Conservation (phyloP, 2,888 invertebrate species). For the Eupithecia subumbrata region DNA sequence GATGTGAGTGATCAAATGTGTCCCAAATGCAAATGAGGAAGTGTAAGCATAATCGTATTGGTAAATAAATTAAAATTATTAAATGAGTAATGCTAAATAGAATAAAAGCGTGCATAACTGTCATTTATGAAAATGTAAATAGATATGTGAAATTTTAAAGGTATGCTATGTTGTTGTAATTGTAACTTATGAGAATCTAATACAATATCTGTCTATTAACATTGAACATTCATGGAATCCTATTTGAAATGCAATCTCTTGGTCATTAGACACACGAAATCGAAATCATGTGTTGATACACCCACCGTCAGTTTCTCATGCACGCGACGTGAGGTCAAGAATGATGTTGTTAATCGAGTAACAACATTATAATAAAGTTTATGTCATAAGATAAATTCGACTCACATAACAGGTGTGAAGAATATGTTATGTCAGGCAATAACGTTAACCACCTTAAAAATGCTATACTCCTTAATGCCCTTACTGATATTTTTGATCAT, state of each 20-base stretch:
- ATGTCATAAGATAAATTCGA: conserved; percentile 6
- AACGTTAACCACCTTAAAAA: neutral
- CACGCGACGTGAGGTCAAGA: conserved; percentile 24
- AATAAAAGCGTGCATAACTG: too few species aligned
- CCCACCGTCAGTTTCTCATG: neutral
- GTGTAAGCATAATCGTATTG: too few species aligned
- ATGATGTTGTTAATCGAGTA: conserved; percentile 4
- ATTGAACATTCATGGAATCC: conserved; percentile 1
- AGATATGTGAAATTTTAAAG: too few species aligned
- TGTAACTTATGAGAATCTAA: neutral
- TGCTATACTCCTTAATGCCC: neutral
- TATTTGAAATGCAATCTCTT: conserved; percentile 16
- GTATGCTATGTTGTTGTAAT: neutral
- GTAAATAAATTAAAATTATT: too few species aligned
- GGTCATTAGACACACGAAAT: conserved; percentile 26
- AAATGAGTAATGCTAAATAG: too few species aligned
- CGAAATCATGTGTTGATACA: conserved; percentile 15
- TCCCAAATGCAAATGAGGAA: neutral
- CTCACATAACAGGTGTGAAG: conserved; percentile 8
- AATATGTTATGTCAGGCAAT: neutral
- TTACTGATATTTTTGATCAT: neutral
- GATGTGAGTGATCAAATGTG: too few species aligned
- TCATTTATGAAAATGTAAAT: too few species aligned
- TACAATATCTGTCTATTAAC: neutral
- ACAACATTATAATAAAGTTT: conserved; percentile 13